phyloP scores from a whole-genome alignment of 2,888 invertebrate species.

The Drosophila quinaria region DNA sequence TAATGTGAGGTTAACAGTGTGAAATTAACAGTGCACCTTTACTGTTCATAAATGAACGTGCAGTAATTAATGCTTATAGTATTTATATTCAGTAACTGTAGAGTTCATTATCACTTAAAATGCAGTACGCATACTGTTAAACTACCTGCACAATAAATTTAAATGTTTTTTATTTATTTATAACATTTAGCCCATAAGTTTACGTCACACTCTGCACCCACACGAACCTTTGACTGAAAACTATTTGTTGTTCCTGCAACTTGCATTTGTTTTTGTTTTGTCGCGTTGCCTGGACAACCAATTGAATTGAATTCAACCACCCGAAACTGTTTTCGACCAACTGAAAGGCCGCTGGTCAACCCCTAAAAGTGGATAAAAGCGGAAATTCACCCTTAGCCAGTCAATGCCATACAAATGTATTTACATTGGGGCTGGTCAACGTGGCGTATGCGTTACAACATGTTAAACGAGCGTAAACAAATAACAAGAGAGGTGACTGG shows the following conservation, averaged over 20 bases:
- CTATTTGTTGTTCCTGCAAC: conserved; percentile 21
- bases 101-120: neutral
- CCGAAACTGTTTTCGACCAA: conserved; percentile 33
- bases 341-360: conserved; percentile 34
- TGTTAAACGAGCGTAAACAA: conserved; percentile 58
- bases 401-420: conserved; percentile 33
- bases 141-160: neutral
- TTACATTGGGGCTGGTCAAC: conserved; percentile 53
- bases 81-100: neutral
- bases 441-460: conserved; percentile 48
- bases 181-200: conserved; percentile 16
- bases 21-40: neutral
- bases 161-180: conserved; percentile 18
- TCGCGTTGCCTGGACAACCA: conserved; percentile 48
- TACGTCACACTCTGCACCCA: conserved; percentile 33
- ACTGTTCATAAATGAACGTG: neutral
- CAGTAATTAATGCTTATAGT: neutral
- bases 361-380: conserved; percentile 33
- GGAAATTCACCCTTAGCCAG: conserved; percentile 55
- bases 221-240: conserved; percentile 66
- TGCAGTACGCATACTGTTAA: neutral
- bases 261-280: conserved; percentile 37
- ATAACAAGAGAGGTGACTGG: conserved; percentile 21
- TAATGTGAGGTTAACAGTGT: conserved; percentile 3
- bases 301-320: conserved; percentile 43